Evolutionary conservation across 2,797 vertebrate genomes (phyloP), one percentile per base, ranked within the genome.

Genomic region (Garrulus glandarius): DNA sequence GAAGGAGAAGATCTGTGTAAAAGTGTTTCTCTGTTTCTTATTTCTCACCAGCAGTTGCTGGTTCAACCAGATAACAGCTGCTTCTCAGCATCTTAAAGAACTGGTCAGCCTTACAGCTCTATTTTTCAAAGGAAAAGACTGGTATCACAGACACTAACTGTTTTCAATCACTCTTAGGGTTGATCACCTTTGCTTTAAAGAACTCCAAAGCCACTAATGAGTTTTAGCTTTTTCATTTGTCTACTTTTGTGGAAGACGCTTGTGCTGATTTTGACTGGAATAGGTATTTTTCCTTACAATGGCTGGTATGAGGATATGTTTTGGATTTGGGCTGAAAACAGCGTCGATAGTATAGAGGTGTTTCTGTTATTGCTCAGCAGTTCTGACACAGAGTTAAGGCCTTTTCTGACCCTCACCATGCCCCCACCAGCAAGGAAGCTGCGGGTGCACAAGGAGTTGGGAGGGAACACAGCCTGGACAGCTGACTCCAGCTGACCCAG

Each of bases 401-500:
- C 7, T 49, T 49, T 64, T 60, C n/a, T 65, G 65, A 18, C 32
- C 7, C 47, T 49, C 32, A 41, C 10, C 36, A 24, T 4, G 7
- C 5, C 9, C 34, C 20, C 27, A 20, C 9, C 13, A 49, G 32
- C 0, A 0, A 55, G 63, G 36, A 43, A 26, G 11, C 26, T 36
- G 41, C 0, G 1, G 21, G 15, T 8, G 21, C 32, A 13, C 20
- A 34, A 22, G 19, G 21, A 64, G 46, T 2, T 70, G 39, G 4
- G 18, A 43, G 24, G 39, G 12, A 14, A 13, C 46, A 26, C 57
- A 71, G 46, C 27, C 9, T 4, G 27, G 5, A 20, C n/a, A 65
- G 47, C 12, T 37, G 64, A 43, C 17, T 32, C 19, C 57, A 47
- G 1, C 4, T 34, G 52, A 53, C 27, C 52, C 52, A 6, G 7